phyloP scores from a whole-genome alignment of 2,113 vertebrate species.

The Aphelocoma coerulescens region DNA sequence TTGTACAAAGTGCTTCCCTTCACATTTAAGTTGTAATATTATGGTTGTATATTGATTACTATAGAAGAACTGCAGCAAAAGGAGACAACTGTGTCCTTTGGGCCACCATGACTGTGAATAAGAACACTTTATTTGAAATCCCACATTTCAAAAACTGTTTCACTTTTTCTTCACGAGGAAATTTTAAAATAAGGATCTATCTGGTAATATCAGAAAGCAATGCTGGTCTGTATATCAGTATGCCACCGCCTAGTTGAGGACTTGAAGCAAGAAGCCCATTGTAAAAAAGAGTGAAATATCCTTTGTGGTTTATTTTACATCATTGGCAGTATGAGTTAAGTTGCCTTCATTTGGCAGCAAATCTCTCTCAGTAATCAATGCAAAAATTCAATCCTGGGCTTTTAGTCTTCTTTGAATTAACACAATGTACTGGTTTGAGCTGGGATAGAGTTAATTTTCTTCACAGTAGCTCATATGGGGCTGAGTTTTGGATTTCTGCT shows the following conservation, averaged over 20 bases:
- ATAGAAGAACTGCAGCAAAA: background rate
- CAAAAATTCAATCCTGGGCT: background rate
- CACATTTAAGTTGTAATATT: background rate
- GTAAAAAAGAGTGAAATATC: background rate
- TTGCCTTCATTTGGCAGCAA: background rate
- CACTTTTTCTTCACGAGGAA: background rate
- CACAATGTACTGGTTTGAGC: background rate
- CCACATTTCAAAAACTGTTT: background rate
- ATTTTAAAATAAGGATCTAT: background rate
- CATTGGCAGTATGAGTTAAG: background rate
- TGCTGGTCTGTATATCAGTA: background rate
- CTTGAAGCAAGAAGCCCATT: background rate
- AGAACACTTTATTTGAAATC: background rate
- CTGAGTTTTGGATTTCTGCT: background rate
- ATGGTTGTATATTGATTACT: background rate
- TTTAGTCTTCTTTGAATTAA: background rate
- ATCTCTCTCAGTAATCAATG: background rate
- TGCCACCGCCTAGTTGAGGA: background rate
- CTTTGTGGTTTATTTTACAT: background rate
- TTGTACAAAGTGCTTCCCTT: background rate
- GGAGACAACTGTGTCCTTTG: background rate
- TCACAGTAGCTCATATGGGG: background rate
- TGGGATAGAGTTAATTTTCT: background rate
- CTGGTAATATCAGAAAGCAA: background rate
- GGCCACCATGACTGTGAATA: background rate